Evolutionary conservation across 2,888 invertebrate species (phyloP), one percentile per base, ranked within the genome.

Genomic region (Leucoma salicis): DNA sequence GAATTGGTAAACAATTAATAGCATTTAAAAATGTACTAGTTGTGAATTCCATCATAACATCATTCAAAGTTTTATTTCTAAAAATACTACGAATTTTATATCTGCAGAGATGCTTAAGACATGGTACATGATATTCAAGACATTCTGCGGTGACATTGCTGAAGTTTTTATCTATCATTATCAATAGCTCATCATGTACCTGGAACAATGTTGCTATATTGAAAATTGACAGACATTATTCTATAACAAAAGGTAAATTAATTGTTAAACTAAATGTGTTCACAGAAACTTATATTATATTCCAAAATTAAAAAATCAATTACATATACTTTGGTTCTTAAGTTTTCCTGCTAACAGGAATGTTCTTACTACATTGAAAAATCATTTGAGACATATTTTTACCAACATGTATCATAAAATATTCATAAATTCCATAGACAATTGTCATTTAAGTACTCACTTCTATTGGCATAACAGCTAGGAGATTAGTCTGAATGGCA

Each of bases 41-140:
- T 8, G 34, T 14, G 1, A 24, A 14, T 21, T 35, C 25, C 2
- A 6, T 15, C 15, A 35, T 16, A 24, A 28, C 13, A 10, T 28
- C 28, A 7, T 16, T 27, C 11, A n/a, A 7, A 11, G 13, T 38
- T 57, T 74, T 1, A 67, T 46, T 11, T 46, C 75, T 72, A 25
- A 86, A 42, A 11, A 51, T 32, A 14, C 58, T 64, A 31, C 89
- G 69, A 7, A 87, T 70, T 63, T 62, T 70, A 25, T 76, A 48
- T 57, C 89, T 69, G 46, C 75, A 64, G 15, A 85, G 57, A 63
- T 88, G 88, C 49, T 77, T 82, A 38, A 89, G 57, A 7, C 84
- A 63, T 31, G 74, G 68, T 13, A 80, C 74, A 16, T 57, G 61
- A 38, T 59, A 64, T 25, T 54, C 39, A 4, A 81, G 51, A 7